These are phyloP conservation scores for Peromyscus aztecus DNA, from an alignment of 2,797 vertebrate genomes.

Conservation along the genomic window DNA sequence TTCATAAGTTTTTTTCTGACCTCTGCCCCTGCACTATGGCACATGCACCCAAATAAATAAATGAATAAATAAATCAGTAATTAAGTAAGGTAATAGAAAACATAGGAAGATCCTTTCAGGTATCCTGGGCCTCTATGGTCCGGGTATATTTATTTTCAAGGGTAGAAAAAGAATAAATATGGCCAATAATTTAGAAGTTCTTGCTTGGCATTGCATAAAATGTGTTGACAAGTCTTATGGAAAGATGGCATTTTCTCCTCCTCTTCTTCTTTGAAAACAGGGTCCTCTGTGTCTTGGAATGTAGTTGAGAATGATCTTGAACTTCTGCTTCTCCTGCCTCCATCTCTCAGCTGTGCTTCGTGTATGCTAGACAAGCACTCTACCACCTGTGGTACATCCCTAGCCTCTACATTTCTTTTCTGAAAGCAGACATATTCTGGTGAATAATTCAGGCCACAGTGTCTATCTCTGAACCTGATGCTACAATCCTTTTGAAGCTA, in stretches of 20 bases:
- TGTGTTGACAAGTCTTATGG: neutral
- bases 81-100: neutral
- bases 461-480: neutral
- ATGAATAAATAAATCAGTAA: neutral
- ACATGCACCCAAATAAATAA: neutral
- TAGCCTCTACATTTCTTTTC: neutral
- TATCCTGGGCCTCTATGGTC: neutral
- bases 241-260: neutral
- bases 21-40: neutral
- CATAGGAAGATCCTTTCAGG: neutral
- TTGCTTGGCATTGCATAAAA: neutral
- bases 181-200: neutral
- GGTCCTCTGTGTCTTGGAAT: neutral
- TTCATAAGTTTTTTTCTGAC: neutral
- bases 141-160: conserved; percentile 44
- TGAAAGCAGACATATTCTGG: neutral
- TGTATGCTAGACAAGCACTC: neutral
- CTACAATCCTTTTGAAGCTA: neutral
- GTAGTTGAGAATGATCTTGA: neutral
- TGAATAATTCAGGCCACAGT: neutral
- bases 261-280: neutral
- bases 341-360: neutral
- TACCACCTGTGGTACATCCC: neutral
- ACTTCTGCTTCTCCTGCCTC: neutral
- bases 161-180: conserved; percentile 9